These are phyloP conservation scores for Oncorhynchus tshawytscha DNA, from an alignment of 2,113 vertebrate genomes.

Conservation along the genomic window DNA sequence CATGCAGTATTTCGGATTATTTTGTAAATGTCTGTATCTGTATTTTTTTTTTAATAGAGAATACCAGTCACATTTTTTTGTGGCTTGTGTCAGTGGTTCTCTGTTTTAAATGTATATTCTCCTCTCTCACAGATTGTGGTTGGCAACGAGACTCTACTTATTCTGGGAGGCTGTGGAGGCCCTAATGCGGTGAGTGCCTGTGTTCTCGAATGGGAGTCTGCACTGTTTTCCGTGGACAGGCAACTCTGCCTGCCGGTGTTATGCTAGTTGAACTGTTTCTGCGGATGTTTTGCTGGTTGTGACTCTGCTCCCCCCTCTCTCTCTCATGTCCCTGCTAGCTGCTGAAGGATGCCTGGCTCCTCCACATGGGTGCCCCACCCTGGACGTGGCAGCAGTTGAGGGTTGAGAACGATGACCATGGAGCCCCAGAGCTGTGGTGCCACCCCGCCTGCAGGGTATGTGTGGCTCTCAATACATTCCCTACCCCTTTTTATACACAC, in stretches of 20 bases:
- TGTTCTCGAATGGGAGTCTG: neutral
- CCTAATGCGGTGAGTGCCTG: conserved; percentile 90
- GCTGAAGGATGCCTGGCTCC: conserved; percentile 95
- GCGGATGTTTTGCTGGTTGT: neutral
- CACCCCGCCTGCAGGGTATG: conserved; percentile 94
- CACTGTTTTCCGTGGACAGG: too few species aligned
- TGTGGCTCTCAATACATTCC: neutral
- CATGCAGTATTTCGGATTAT: too few species aligned
- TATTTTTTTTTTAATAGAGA: neutral
- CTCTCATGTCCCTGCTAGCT: conserved; percentile 69
- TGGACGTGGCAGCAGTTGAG: conserved; percentile 96
- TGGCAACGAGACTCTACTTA: conserved; percentile 88
- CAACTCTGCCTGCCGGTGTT: too few species aligned
- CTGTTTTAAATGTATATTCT: neutral
- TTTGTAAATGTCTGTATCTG: neutral
- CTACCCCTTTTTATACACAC: neutral
- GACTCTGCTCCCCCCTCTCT: neutral
- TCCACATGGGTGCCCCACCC: conserved; percentile 82
- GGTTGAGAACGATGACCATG: conserved; percentile 95
- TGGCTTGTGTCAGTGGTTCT: neutral
- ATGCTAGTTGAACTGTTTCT: neutral
- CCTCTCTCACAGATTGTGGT: conserved; percentile 83
- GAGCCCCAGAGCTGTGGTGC: conserved; percentile 95
- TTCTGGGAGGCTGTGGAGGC: conserved; percentile 96
- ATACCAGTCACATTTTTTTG: neutral